Evolutionary conservation across 2,888 invertebrate species (phyloP).

Genomic region (Carabus problematicus): DNA sequence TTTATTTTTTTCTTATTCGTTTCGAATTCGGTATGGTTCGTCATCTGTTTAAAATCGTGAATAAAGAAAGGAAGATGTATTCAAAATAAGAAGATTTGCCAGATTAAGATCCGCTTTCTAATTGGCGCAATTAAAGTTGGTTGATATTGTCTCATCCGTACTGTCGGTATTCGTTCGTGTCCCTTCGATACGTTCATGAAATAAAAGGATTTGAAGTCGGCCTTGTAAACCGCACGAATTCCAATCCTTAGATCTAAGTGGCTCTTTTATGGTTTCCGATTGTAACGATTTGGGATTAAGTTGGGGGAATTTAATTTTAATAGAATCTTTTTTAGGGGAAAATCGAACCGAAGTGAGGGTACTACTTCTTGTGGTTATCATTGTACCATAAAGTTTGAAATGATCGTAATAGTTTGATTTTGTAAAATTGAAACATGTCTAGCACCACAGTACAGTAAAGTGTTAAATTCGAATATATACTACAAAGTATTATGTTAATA

Average conservation of each 20-base stretch:
- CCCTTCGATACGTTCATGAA: constrained; percentile 10
- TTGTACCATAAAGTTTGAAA: no score
- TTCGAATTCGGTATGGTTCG: constrained; percentile 19
- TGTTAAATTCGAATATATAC: background rate
- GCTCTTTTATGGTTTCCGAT: constrained; percentile 37
- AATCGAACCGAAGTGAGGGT: background rate
- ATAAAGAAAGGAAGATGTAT: background rate
- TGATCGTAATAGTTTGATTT: no score
- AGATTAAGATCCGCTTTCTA: constrained; percentile 40
- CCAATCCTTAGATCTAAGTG: constrained; percentile 12
- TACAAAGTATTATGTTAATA: no score
- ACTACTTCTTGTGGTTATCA: background rate
- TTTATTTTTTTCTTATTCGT: background rate
- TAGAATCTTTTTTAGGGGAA: constrained; percentile 25
- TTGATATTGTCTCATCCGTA: constrained; percentile 37
- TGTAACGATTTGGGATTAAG: constrained; percentile 27
- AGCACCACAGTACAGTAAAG: background rate
- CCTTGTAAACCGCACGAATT: constrained; percentile 28
- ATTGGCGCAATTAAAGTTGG: constrained; percentile 42
- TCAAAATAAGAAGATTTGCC: constrained; percentile 22
- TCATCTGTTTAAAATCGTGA: constrained; percentile 38
- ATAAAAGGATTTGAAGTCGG: constrained; percentile 29
- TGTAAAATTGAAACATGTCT: background rate
- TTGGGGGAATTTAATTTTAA: constrained; percentile 35
- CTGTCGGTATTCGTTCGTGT: constrained; percentile 27